A percentile compares a stretch with the other conserved stretches of the same genome.
Evolutionary conservation across 2,113 vertebrate species (phyloP).

Genomic region (Oceanodroma tethys): DNA sequence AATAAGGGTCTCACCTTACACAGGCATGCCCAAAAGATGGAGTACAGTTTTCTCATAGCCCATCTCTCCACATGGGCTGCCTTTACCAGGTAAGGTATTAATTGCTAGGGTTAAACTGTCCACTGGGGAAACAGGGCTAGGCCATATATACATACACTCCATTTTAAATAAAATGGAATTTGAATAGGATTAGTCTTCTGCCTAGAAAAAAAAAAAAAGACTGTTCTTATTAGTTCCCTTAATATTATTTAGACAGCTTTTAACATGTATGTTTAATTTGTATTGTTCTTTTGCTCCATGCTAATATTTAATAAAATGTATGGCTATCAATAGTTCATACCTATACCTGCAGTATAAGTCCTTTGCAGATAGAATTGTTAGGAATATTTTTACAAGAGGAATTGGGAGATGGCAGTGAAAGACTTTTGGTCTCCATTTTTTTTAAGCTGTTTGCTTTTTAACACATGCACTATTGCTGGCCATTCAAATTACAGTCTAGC

Average conservation of each 20-base stretch:
- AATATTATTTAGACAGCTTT: neutral
- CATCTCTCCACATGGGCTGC: neutral
- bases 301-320: neutral
- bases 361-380: neutral
- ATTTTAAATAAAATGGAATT: neutral
- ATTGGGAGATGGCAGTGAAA: neutral
- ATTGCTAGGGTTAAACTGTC: neutral
- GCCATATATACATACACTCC: neutral
- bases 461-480: neutral
- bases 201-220: neutral
- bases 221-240: neutral
- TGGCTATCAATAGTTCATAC: neutral
- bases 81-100: neutral
- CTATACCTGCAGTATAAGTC: neutral
- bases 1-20: neutral
- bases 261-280: neutral
- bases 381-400: neutral
- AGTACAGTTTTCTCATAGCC: neutral
- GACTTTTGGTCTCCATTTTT: neutral
- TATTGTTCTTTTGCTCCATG: neutral
- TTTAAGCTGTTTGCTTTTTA: neutral
- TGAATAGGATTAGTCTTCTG: neutral
- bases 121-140: neutral
- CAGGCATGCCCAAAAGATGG: neutral
- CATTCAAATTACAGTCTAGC: neutral